Evolutionary conservation across 2,113 vertebrate genomes (phyloP).

Genomic region (Mobula birostris): DNA sequence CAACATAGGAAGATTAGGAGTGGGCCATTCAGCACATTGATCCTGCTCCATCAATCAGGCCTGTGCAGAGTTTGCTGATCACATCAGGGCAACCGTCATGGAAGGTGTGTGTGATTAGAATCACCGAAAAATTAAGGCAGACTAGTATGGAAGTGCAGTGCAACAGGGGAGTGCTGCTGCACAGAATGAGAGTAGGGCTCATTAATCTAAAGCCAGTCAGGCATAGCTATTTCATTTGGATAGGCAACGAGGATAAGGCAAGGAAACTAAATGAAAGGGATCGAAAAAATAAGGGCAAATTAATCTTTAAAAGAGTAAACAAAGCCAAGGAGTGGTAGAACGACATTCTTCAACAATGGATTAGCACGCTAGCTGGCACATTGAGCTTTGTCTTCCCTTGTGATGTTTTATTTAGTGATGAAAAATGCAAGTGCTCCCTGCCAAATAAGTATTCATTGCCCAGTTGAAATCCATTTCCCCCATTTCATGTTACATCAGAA

Average conservation of each 20-base stretch:
- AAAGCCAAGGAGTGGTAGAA: too few species aligned
- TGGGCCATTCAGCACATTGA: not conserved
- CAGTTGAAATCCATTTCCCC: conserved; percentile 12
- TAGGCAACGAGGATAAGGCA: not conserved
- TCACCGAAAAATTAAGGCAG: not conserved
- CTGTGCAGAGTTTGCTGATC: not conserved
- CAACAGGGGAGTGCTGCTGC: not conserved
- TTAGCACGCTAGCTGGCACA: not conserved
- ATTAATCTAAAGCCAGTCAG: not conserved
- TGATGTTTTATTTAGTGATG: not conserved
- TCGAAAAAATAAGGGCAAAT: not conserved
- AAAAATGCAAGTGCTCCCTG: not conserved
- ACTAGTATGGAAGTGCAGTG: not conserved
- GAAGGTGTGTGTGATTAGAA: not conserved
- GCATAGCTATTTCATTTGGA: not conserved
- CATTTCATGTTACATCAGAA: conserved; percentile 6
- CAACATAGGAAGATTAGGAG: conserved; percentile 3
- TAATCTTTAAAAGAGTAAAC: not conserved
- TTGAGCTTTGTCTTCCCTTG: not conserved
- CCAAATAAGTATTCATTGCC: conserved; percentile 27
- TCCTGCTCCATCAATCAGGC: not conserved
- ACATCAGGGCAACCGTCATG: not conserved
- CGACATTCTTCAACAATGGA: not conserved
- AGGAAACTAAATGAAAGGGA: not conserved
- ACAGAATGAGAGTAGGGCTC: not conserved